phyloP scores from a whole-genome alignment of 2,888 invertebrate genomes.

The Stramonita haemastoma region DNA sequence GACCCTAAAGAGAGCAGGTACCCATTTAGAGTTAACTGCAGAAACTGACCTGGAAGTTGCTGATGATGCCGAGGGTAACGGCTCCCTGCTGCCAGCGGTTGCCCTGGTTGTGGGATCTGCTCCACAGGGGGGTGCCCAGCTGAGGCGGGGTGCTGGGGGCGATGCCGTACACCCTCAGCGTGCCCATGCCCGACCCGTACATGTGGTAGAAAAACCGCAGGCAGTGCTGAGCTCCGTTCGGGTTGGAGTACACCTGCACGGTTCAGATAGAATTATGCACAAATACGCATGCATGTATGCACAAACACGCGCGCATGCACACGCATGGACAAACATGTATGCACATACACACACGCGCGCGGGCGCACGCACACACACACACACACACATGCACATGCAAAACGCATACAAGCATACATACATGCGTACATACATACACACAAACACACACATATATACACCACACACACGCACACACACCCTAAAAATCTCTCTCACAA shows the following conservation, averaged over 20 bases:
- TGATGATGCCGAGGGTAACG: constrained; percentile 56
- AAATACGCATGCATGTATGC: too few relatives aligned
- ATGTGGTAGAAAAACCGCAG: constrained; percentile 72
- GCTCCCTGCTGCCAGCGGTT: constrained; percentile 63
- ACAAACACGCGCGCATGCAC: not conserved
- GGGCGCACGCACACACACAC: not conserved
- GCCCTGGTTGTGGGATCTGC: constrained; percentile 65
- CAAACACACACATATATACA: not conserved
- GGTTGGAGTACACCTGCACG: constrained; percentile 28
- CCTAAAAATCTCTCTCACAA: too few relatives aligned
- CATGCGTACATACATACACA: not conserved
- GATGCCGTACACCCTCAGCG: constrained; percentile 52
- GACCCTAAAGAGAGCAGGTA: too few relatives aligned
- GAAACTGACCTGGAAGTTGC: constrained; percentile 60
- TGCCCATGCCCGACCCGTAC: constrained; percentile 54
- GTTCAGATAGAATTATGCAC: too few relatives aligned
- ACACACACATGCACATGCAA: not conserved
- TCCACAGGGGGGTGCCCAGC: constrained; percentile 58
- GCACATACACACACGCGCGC: not conserved
- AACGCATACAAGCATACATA: not conserved
- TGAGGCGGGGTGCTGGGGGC: constrained; percentile 53
- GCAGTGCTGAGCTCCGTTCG: constrained; percentile 53
- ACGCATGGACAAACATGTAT: too few relatives aligned
- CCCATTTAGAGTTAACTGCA: too few relatives aligned
- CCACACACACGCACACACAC: not conserved